Percentiles rank a stretch among this genome's conserved stretches.
These are phyloP conservation scores for Trididemnum nubilum DNA, from an alignment of 23 tunicate species.

Conservation along the genomic window DNA sequence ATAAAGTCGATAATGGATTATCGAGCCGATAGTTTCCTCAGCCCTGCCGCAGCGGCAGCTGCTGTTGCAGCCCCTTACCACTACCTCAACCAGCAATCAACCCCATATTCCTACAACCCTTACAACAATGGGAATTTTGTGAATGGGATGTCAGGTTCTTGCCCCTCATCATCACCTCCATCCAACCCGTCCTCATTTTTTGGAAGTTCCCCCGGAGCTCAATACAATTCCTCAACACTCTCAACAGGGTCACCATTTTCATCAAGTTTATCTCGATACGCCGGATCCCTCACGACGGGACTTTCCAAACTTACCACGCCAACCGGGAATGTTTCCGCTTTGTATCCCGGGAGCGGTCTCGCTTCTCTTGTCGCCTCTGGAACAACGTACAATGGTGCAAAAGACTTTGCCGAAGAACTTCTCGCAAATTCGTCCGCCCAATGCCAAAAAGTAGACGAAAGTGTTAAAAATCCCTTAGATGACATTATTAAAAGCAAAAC, in stretches of 20 bases:
- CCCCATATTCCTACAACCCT: conserved; percentile 52
- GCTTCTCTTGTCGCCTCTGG: conserved; percentile 89
- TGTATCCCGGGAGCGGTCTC: conserved; percentile 86
- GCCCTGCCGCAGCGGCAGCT: conserved; percentile 89
- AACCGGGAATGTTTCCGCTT: conserved; percentile 30
- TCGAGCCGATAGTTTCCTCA: conserved; percentile 64
- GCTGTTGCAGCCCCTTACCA: conserved; percentile 68
- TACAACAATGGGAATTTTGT: conserved; percentile 52
- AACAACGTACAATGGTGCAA: conserved; percentile 34
- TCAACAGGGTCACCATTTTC: conserved; percentile 62
- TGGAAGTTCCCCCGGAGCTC: conserved; percentile 52
- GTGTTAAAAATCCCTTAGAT: not conserved
- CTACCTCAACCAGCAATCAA: conserved; percentile 42
- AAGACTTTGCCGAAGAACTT: conserved; percentile 6
- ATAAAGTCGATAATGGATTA: conserved; percentile 87
- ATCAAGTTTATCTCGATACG: conserved; percentile 52
- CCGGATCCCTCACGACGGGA: conserved; percentile 50
- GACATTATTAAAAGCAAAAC: not conserved
- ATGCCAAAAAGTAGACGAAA: not conserved
- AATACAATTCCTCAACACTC: conserved; percentile 29
- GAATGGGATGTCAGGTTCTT: conserved; percentile 52
- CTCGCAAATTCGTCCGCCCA: not conserved
- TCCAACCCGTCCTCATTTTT: conserved; percentile 61
- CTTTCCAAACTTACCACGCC: conserved; percentile 40
- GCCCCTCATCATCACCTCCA: conserved; percentile 67